Percentiles rank a stretch among this genome's conserved stretches.
phyloP scores from a whole-genome alignment of 2,888 invertebrate genomes.

The Synanthedon myopaeformis region DNA sequence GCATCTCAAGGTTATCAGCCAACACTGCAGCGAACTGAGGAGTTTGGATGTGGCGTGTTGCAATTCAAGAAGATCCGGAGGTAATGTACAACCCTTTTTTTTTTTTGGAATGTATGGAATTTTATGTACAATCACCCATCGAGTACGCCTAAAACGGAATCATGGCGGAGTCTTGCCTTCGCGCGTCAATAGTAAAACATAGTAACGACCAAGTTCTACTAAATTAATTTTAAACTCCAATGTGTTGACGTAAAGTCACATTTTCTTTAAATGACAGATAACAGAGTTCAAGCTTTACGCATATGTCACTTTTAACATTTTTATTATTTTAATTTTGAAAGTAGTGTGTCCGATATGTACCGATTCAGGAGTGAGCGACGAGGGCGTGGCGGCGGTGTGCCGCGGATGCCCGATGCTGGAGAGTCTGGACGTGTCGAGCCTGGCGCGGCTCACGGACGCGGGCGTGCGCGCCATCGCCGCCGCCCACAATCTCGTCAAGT shows the following conservation, averaged over 20 bases:
- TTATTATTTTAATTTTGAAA: background rate
- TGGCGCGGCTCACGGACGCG: constrained; percentile 30
- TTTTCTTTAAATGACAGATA: no score
- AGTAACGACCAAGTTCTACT: no score
- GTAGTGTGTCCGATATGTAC: background rate
- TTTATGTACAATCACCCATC: no score
- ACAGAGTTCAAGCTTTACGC: no score
- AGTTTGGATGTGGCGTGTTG: constrained; percentile 58
- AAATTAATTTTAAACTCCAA: no score
- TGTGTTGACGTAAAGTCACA: no score
- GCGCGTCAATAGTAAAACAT: no score
- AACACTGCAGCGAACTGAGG: constrained; percentile 51
- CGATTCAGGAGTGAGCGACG: constrained; percentile 42
- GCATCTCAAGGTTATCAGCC: constrained; percentile 59
- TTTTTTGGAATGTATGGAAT: no score
- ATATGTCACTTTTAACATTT: background rate
- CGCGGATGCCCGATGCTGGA: constrained; percentile 26
- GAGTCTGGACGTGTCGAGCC: constrained; percentile 47
- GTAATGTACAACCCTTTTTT: background rate
- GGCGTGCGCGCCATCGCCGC: constrained; percentile 26
- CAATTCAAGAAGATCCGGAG: constrained; percentile 13
- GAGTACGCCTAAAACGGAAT: no score
- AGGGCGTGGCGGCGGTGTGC: constrained; percentile 35
- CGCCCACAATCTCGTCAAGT: constrained; percentile 17
- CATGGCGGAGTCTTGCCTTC: no score